Conservation (phyloP, 2,797 vertebrate species). For the Spinus olivaceus region DNA sequence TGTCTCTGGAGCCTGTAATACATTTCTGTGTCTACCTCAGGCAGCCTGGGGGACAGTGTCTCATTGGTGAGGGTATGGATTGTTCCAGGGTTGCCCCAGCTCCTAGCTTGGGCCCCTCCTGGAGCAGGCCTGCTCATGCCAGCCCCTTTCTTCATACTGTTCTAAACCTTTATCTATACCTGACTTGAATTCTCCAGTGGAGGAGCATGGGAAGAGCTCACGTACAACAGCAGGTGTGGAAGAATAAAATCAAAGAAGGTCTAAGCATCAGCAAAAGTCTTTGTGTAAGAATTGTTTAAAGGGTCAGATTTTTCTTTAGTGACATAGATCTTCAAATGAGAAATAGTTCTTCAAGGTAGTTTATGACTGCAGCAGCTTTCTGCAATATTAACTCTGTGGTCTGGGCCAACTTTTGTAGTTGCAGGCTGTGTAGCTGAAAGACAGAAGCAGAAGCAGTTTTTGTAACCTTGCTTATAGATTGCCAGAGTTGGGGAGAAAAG, state of each 20-base stretch:
- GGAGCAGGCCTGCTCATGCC: rapidly evolving
- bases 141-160: not conserved
- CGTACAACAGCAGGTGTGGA: rapidly evolving
- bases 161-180: not conserved
- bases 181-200: not conserved
- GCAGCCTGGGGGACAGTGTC: not conserved
- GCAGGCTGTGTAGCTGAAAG: not conserved
- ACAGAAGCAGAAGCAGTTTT: not conserved
- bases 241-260: not conserved
- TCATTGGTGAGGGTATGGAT: not conserved
- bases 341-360: not conserved
- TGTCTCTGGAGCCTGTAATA: not conserved
- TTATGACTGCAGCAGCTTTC: not conserved
- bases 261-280: not conserved
- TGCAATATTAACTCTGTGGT: not conserved
- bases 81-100: not conserved
- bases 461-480: not conserved
- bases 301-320: not conserved
- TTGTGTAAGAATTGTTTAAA: not conserved
- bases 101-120: not conserved
- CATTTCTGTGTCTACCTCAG: not conserved
- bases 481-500: not conserved
- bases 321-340: not conserved
- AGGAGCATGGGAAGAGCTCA: not conserved
- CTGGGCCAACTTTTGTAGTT: not conserved